Base-by-base conservation (phyloP, 2,113 vertebrate species). In the Phaethon lepturus region DNA sequence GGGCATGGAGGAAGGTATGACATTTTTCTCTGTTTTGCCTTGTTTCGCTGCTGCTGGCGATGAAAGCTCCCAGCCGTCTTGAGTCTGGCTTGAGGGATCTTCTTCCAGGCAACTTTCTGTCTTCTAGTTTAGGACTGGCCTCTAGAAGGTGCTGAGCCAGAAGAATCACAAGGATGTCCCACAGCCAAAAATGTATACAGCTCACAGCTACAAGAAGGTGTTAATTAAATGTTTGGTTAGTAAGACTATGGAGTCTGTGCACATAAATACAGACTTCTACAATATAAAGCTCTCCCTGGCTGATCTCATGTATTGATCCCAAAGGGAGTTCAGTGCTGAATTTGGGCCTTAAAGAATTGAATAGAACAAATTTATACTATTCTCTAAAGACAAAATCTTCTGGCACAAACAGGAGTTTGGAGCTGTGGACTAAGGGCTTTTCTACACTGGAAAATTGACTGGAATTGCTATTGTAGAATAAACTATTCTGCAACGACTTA, bases 381-480 rank as follows among this genome's bases (percentile, higher is more conserved):
- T 86, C 72, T 94, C 90, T 67, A 19, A 80, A 92, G 90, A 80
- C 35, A 78, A 86, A 86, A 59, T 56, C 20, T 92, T 86, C 90
- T 96, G 95, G 79, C 83, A 93, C 49, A 76, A 94, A 50, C 11
- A 38, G 44, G 45, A 88, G 13, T 73, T 86, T 91, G 66, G 53
- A 93, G 86, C 62, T 79, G 80, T 71, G 85, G 64, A 72, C 73
- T 84, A 68, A 91, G 10, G 66, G 42, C 22, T 90, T 94, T 88
- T 94, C 81, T 90, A 40, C 52, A 12, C 62, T 79, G 84, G 66
- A 87, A 95, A 94, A 76, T 35, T 44, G 33, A 92, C 69, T 81
- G 86, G 77, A 94, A 97, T 90, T 88, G 73, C 69, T 91, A 47
- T 94, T 97, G 88, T 80, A 93, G 94, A 72, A 87, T 44, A 94